Evolutionary conservation across 2,888 invertebrate genomes (phyloP), one percentile per base, ranked within the genome.

Genomic region (Ectemnius continuus): DNA sequence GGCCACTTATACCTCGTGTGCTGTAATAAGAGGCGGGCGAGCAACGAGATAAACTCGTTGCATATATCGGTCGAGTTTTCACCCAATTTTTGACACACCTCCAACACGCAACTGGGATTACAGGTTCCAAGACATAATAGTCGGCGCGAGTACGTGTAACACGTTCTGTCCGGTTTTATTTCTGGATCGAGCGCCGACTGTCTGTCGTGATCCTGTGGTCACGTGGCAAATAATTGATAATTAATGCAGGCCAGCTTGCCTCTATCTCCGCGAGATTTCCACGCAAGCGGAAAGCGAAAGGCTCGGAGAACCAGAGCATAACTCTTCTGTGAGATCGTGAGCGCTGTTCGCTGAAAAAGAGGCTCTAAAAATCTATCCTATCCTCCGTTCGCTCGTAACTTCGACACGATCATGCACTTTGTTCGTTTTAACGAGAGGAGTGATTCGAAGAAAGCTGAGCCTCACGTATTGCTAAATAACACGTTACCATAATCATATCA

Each of bases 281-380:
- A 67, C 70, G 80, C 59, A 64, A 76, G 74, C 80, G 84, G 83
- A 83, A 83, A 83, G 84, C 83, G 83, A 83, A 83, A 83, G 83
- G 83, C 78, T 67, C 58, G 13, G 64, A 20, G 73, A 83, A 83
- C 64, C 82, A 83, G 83, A 83, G 83, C 83, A 61, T 70, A 70
- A 82, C 78, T 67, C 62, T 28, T 70, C 68, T 73, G 76, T 73
- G 84, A 83, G 82, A 83, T 84, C 77, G 75, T 64, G 75, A 70
- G 66, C 78, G 64, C 58, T 81, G 75, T 62, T 75, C 68, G 68
- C 48, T 71, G 70, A 70, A 83, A 70, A 82, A 62, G 78, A 46
- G 70, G 52, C 67, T 26, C 57, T 60, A 61, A 69, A 82, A 69
- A 82, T 65, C 70, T 62, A 82, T 65, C 70, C 66, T 78, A 72